Conservation (phyloP, 2,113 vertebrate species). For the Ahaetulla prasina region DNA sequence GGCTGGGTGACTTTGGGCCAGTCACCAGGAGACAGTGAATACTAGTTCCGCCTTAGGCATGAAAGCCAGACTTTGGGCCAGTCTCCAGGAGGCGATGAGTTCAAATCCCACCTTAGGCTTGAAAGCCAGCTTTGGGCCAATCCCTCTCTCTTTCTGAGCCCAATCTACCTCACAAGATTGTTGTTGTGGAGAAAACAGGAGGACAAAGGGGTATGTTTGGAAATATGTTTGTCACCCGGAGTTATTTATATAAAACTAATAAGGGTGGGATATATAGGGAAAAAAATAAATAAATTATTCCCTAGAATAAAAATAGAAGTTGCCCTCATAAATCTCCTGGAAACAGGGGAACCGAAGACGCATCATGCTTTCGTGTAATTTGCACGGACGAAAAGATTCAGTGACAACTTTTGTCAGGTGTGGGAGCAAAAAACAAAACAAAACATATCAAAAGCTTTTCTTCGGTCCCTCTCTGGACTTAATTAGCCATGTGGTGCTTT, state of each 20-base stretch:
- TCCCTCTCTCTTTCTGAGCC: not conserved
- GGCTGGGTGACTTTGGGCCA: no score
- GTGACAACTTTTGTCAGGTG: not conserved
- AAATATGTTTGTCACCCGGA: not conserved
- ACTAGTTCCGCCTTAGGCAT: no score
- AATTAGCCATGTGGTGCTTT: constrained; percentile 49
- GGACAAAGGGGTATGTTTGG: not conserved
- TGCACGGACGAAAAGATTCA: not conserved
- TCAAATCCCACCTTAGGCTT: not conserved
- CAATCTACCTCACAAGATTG: not conserved
- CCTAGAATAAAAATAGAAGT: constrained; percentile 30
- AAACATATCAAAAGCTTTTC: constrained; percentile 30
- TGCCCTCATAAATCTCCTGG: constrained; percentile 34
- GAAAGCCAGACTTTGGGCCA: not conserved
- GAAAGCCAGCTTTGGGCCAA: no score
- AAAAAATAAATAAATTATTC: constrained; percentile 13
- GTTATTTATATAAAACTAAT: not conserved
- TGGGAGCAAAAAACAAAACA: not conserved
- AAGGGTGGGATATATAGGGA: not conserved
- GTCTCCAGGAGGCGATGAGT: rapidly evolving
- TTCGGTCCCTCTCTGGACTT: constrained; percentile 50
- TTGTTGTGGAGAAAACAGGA: not conserved
- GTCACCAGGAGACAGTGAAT: no score
- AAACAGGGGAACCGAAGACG: rapidly evolving
- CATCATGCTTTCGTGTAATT: not conserved